Conservation (phyloP, 2,888 invertebrate species). For the Chrysotoxum bicinctum region DNA sequence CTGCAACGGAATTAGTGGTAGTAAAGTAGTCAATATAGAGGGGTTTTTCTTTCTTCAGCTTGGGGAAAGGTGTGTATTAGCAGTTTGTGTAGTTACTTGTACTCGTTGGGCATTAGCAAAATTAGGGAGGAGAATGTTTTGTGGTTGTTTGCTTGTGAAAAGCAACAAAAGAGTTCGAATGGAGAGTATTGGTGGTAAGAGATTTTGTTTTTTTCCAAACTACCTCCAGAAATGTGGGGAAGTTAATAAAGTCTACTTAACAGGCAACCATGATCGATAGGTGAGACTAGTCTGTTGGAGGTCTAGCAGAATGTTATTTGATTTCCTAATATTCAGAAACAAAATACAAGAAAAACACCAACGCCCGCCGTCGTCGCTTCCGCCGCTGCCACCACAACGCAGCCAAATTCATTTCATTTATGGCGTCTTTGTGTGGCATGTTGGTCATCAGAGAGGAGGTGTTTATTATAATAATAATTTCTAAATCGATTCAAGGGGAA, state of each 20-base stretch:
- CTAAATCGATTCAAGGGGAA: constrained; percentile 46
- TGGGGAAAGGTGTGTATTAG: constrained; percentile 63
- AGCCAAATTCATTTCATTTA: no score
- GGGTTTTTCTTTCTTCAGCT: constrained; percentile 25
- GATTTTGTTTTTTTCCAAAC: constrained; percentile 56
- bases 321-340: background rate
- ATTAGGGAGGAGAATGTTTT: constrained; percentile 46
- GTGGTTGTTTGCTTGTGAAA: background rate
- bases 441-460: background rate
- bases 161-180: constrained; percentile 59
- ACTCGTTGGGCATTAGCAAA: background rate
- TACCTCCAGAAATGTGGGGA: constrained; percentile 73
- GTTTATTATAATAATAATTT: background rate
- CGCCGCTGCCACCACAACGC: no score
- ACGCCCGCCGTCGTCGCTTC: no score
- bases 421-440: no score
- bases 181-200: constrained; percentile 68
- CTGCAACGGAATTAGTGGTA: background rate
- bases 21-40: background rate
- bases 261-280: constrained; percentile 52
- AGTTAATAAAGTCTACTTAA: constrained; percentile 68
- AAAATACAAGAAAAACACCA: background rate
- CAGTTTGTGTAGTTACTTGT: background rate
- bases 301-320: constrained; percentile 37
- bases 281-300: constrained; percentile 16